Evolutionary conservation across 2,797 vertebrate genomes (phyloP).

Genomic region (Gobio occitaniae): DNA sequence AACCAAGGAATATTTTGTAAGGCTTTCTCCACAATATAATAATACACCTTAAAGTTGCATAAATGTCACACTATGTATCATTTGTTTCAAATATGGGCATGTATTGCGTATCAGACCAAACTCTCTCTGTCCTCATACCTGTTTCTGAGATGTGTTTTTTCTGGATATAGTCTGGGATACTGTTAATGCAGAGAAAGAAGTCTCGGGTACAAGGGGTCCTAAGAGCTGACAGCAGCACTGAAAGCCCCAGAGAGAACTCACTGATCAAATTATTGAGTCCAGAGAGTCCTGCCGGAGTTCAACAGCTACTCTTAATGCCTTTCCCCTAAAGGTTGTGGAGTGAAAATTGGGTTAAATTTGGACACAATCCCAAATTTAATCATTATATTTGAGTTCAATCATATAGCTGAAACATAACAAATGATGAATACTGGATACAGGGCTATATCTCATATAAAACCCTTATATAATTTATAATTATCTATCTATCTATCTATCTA

Average conservation of each 20-base stretch:
- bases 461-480: background rate
- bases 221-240: conserved; percentile 72
- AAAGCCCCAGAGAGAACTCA: conserved; percentile 74
- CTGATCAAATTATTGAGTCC: conserved; percentile 80
- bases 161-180: conserved; percentile 23
- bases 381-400: background rate
- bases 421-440: background rate
- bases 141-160: conserved; percentile 17
- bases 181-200: conserved; percentile 26
- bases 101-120: background rate
- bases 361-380: background rate
- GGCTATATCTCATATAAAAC: background rate
- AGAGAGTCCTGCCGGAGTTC: conserved; percentile 53
- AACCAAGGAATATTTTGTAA: background rate
- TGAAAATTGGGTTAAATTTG: background rate
- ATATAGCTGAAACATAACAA: conserved; percentile 1
- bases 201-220: conserved; percentile 41
- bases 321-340: conserved; percentile 2
- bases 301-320: conserved; percentile 28
- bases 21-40: background rate
- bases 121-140: background rate
- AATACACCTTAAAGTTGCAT: background rate
- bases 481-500: no score
- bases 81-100: background rate
- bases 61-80: background rate